These are phyloP conservation scores for Tarsius wallacei DNA, from an alignment of 2,797 vertebrate genomes.

Conservation along the genomic window DNA sequence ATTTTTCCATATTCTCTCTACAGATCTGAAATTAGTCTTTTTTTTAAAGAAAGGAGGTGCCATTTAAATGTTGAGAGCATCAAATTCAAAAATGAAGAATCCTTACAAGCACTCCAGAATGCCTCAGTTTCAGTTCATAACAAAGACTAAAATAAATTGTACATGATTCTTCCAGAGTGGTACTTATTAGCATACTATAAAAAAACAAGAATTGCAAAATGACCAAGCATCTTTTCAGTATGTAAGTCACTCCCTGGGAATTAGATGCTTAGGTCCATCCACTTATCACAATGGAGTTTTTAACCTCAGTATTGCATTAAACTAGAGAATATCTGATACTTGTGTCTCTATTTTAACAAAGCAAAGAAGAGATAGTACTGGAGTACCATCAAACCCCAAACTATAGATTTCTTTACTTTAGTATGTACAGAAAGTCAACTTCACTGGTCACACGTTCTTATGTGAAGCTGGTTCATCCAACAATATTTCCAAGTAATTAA, in stretches of 20 bases:
- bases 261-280: constrained; percentile 43
- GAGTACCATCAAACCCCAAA: neutral
- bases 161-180: constrained; percentile 72
- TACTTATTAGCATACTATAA: constrained; percentile 78
- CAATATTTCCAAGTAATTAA: constrained; percentile 31
- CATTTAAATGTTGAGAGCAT: constrained; percentile 78
- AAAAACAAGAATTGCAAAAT: constrained; percentile 59
- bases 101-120: constrained; percentile 67
- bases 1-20: constrained; percentile 77
- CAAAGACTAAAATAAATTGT: constrained; percentile 70
- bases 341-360: constrained; percentile 40
- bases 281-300: constrained; percentile 58
- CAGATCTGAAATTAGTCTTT: constrained; percentile 70
- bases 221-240: constrained; percentile 59
- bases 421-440: neutral
- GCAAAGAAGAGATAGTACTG: neutral
- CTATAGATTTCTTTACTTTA: constrained; percentile 12
- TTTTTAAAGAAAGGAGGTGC: constrained; percentile 30
- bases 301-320: constrained; percentile 7
- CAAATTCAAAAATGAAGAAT: constrained; percentile 72
- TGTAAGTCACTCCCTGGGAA: constrained; percentile 61
- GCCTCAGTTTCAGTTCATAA: constrained; percentile 75
- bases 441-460: neutral
- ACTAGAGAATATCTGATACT: constrained; percentile 27
- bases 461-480: neutral